Conservation (phyloP, 2,113 vertebrate species). For the Corythoichthys haematopterus region DNA sequence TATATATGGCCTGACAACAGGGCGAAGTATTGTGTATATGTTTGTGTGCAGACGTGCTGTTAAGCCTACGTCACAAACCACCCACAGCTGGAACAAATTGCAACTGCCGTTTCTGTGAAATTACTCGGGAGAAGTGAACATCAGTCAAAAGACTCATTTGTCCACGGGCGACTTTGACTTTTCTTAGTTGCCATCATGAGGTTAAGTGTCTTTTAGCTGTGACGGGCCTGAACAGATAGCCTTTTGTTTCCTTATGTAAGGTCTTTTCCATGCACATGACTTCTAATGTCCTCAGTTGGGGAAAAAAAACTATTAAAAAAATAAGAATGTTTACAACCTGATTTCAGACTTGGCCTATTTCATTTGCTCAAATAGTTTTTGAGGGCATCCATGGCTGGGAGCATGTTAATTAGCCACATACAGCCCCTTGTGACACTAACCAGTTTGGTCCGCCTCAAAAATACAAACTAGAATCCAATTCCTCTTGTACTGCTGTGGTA, state of each 20-base stretch:
- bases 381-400: conserved; percentile 19
- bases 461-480: conserved; percentile 39
- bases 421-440: conserved; percentile 14
- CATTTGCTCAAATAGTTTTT: conserved; percentile 9
- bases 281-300: conserved; percentile 36
- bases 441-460: conserved; percentile 13
- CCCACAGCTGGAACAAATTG: conserved; percentile 9
- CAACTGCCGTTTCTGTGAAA: conserved; percentile 10
- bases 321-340: conserved; percentile 22
- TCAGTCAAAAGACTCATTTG: conserved; percentile 36
- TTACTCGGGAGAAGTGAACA: conserved; percentile 11
- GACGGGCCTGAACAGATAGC: conserved; percentile 33
- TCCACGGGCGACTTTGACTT: conserved; percentile 23
- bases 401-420: conserved; percentile 35
- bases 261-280: conserved; percentile 34
- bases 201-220: conserved; percentile 37
- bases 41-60: conserved; percentile 1
- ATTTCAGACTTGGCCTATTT: conserved; percentile 27
- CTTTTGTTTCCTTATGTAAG: conserved; percentile 37
- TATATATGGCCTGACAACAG: neutral
- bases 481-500: conserved; percentile 18
- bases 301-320: conserved; percentile 29
- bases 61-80: conserved; percentile 11
- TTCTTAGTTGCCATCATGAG: conserved; percentile 38
- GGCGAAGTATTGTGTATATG: neutral